Base-by-base conservation (phyloP, 1,140 invertebrate species). In the Drosophila elegans region DNA sequence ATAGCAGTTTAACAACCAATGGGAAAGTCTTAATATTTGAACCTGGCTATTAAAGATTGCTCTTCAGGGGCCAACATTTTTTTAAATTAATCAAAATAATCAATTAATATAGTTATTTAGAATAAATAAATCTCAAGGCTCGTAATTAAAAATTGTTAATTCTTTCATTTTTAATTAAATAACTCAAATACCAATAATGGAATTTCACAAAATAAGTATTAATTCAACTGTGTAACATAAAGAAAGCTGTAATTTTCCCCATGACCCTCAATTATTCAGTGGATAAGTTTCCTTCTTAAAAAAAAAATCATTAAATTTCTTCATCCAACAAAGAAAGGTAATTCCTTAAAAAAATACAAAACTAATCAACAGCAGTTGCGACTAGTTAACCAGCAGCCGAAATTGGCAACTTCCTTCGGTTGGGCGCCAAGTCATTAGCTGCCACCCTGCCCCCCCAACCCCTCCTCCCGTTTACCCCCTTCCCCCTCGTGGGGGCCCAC, bases 361-460 rank as follows among this genome's bases (percentile, higher is more conserved):
- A 41, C 39, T 59, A 76, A 80, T 80, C 63, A 80, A 59, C 80
- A 74, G 45, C 53, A 64, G 66, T 80, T 72, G 61, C 60, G 46
- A 45, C 54, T 73, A 46, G 69, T 74, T 63, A 45, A 49, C 36
- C 44, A 72, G 32, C 38, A 54, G 66, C 74, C 80, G 64, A 81
- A 82, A 86, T 86, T 86, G 83, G 64, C 78, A 71, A 82, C 82
- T 86, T 86, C 82, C 82, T 79, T 78, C 64, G 49, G 66, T 61
- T 80, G 74, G 83, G 80, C 81, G 80, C 80, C 80, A 85, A 88
- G 83, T 86, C 83, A 86, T 86, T 86, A 86, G 83, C 78, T 77
- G 77, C 66, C 76, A 60, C 74, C 61, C 64, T 12, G 2, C n/a
- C 6, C 32, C 53, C 53, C n/a, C 4, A 11, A 1, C 0, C 13